Evolutionary conservation across 1,140 invertebrate species (phyloP).

Genomic region (Tetraneura akinire): DNA sequence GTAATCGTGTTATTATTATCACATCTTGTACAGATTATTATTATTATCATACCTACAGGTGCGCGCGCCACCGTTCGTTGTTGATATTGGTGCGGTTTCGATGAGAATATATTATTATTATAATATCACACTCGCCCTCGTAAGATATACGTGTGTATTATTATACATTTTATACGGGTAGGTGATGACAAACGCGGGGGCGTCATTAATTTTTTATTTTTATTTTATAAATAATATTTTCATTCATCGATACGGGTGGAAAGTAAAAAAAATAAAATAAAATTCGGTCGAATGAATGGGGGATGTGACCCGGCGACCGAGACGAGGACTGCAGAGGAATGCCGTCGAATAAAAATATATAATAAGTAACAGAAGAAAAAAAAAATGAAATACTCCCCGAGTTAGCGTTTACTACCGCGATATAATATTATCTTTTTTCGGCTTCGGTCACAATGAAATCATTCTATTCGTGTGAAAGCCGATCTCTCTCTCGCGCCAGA

Average conservation of each 20-base stretch:
- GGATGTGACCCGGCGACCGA: neutral
- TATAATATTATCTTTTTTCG: too few species aligned
- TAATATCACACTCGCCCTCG: too few species aligned
- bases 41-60: slow-evolving; percentile 18
- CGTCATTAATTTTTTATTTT: slow-evolving; percentile 38
- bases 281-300: neutral
- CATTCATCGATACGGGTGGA: neutral
- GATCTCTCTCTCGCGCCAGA: slow-evolving; percentile 21
- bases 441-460: slow-evolving; percentile 17
- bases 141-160: neutral
- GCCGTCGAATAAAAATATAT: neutral
- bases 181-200: slow-evolving; percentile 32
- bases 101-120: neutral
- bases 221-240: slow-evolving; percentile 22
- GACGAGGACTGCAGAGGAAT: slow-evolving; percentile 10
- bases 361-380: too few species aligned
- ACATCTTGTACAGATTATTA: neutral
- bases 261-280: too few species aligned
- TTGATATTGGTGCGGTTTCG: slow-evolving; percentile 47
- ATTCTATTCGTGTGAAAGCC: slow-evolving; percentile 15
- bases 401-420: too few species aligned
- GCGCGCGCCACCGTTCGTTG: neutral
- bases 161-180: too few species aligned
- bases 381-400: neutral
- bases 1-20: neutral